Base-by-base conservation (phyloP, 2,113 vertebrate genomes). In the Phainopepla nitens region DNA sequence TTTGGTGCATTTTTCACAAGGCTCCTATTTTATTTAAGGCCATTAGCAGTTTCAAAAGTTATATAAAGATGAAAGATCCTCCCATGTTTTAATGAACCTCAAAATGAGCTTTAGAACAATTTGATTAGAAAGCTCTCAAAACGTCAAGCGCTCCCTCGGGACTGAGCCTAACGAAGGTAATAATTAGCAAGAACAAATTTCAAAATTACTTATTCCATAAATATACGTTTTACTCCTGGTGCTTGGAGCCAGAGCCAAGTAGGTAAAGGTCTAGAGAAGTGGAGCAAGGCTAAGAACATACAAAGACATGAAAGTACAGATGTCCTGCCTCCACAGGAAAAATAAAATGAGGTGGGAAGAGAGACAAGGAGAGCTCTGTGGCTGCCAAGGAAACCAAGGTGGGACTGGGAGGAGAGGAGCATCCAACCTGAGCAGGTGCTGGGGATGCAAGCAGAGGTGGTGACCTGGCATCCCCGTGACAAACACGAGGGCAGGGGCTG, bases 101-200 rank as follows among this genome's bases (percentile, higher is more conserved):
- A 87, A 85, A 93, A 94, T 51, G 62, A 97, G 87, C 81, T 91
- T 96, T 49, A 95, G 95, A 95, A 82, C 95, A 95, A 91, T 94
- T 93, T 96, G 88, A 96, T 95, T 95, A 87, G 89, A 95, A 96
- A 95, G 88, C 90, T 94, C 79, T 91, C 92, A 82, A 89, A 80
- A 95, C 66, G 68, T 84, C 84, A 87, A 89, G 51, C 1, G 0
- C 36, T 95, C 95, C 90, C 92, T 86, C 1, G 6, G 95, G 95
- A 96, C 77, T 7, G 53, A 95, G 84, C 31, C 21, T 69, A 96
- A 94, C 85, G 86, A 94, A 96, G 82, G 90, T 69, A 97, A 94
- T 96, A 96, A 97, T 97, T 97, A 97, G 80, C 41, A 49, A 90
- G 83, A 96, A 75, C 90, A 93, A 88, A 96, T 94, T 86, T 87